A percentile compares a stretch with the other conserved stretches of the same genome.
These are phyloP conservation scores for Numenius phaeopus DNA, from an alignment of 2,797 vertebrate species.

Conservation along the genomic window DNA sequence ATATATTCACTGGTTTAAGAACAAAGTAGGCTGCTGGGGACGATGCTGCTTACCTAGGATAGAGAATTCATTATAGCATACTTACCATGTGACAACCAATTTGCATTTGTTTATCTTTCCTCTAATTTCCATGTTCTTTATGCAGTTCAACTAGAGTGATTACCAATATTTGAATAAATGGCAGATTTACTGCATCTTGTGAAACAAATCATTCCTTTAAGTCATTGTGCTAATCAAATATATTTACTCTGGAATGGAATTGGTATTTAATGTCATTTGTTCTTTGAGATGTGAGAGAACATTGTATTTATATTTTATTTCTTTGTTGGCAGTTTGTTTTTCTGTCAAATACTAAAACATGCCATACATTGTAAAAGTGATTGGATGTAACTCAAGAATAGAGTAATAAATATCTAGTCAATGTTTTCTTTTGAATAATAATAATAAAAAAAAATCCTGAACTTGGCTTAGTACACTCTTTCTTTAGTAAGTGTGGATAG, in stretches of 20 bases:
- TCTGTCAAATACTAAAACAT: background rate
- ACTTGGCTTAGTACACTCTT: background rate
- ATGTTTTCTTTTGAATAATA: background rate
- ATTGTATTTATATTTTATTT: background rate
- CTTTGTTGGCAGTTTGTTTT: background rate
- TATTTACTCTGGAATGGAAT: constrained; percentile 7
- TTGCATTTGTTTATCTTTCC: constrained; percentile 37
- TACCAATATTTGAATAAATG: constrained; percentile 21
- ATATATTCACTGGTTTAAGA: background rate
- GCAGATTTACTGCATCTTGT: background rate
- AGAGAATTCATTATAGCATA: background rate
- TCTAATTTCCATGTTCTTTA: constrained; percentile 26
- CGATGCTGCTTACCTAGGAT: background rate
- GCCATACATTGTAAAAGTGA: background rate
- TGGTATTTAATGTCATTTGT: background rate
- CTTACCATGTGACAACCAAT: constrained; percentile 31
- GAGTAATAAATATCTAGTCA: background rate
- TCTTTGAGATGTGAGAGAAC: background rate
- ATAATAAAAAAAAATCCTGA: background rate
- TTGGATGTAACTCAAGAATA: background rate
- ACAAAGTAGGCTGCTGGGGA: background rate
- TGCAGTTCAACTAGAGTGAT: background rate
- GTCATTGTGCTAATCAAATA: background rate
- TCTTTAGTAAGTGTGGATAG: background rate
- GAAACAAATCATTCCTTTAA: background rate